Evolutionary conservation across 2,888 invertebrate genomes (phyloP), one percentile per base, ranked within the genome.

Genomic region (Pristionchus maxplancki): DNA sequence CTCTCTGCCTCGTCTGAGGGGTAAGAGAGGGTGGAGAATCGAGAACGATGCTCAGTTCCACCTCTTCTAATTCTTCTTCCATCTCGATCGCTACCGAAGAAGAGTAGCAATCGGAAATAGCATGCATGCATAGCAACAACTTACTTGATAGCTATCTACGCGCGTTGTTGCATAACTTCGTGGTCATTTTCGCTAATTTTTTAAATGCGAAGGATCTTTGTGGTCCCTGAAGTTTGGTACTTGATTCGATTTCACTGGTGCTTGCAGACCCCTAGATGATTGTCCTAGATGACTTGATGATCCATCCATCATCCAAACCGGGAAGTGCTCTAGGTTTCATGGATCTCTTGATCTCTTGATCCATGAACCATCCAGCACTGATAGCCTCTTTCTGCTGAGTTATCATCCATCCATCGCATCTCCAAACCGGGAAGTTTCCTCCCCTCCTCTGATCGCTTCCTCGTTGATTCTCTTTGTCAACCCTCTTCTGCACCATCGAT

Each of bases 401-500:
- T 24, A 24, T n/a, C 58, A 58, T 58, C 24, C 58, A 50, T 17
- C 50, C 8, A 2, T n/a, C n/a, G n/a, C 44, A 64, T 64, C 62
- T 17, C 71, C 71, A 71, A 71, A 37, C 71, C 37, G 24, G 78
- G 78, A 78, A 78, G 82, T 82, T 50, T n/a, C 81, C 81, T 44
- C 28, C 71, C 17, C 34, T 17, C 37, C 11, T 44, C 81, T 50
- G 44, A 44, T 58, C 82, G 82, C 53, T 58, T 82, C 82, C 53
- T 82, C 82, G 53, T 82, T 53, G 28, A 50, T 44, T 82, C 78
- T 78, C 78, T 78, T 78, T 78, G 78, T 78, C 78, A 78, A 48
- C 78, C 28, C 62, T 64, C 71, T 78, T 78, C 44, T 78, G 78
- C 78, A 78, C 78, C 78, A 78, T 78, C 78, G 78, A 78, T 78